Evolutionary conservation across 2,888 invertebrate genomes (phyloP), one percentile per base, ranked within the genome.

Genomic region (Chirona hameri): DNA sequence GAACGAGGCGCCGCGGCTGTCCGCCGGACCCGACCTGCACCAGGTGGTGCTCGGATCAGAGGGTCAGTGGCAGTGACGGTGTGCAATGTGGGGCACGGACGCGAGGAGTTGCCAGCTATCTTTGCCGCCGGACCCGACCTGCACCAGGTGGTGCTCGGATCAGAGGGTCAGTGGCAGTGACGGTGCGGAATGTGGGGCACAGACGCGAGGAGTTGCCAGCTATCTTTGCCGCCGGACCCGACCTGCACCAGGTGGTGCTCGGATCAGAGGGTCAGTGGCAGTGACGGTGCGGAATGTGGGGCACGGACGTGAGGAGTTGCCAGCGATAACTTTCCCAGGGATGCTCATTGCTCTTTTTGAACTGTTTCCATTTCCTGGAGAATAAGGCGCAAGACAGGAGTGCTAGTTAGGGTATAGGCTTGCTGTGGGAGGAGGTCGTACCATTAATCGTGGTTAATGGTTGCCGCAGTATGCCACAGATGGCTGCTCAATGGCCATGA

Each of bases 81-180:
- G 39, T 72, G 24, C 15, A 5, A 5, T 0, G 7, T 72, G 72
- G 31, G n/a, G 39, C 39, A 39, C 39, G 7, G 39, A 39, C 39
- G 39, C n/a, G n/a, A n/a, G n/a, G n/a, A n/a, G n/a, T n/a, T n/a
- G n/a, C n/a, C n/a, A n/a, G n/a, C n/a, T n/a, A n/a, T n/a, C n/a
- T n/a, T n/a, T n/a, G n/a, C 98, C 0, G 94, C 95, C 87, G 99
- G 99, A 0, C 99, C 98, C 0, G 98, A 99, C 87, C 95, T 98
- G 87, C 96, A 99, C 87, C 97, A 98, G 86, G 88, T 93, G 69
- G 91, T 95, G 82, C 90, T 97, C 86, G 96, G 98, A 18, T 99
- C 98, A 0, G 99, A 99, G 89, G 99, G 91, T 90, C 48, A 76
- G 82, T 52, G 80, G 0, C 9, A 24, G 9, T 21, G 31, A 10